phyloP scores from a whole-genome alignment of 2,888 invertebrate species.

The Oscheius sp. region DNA sequence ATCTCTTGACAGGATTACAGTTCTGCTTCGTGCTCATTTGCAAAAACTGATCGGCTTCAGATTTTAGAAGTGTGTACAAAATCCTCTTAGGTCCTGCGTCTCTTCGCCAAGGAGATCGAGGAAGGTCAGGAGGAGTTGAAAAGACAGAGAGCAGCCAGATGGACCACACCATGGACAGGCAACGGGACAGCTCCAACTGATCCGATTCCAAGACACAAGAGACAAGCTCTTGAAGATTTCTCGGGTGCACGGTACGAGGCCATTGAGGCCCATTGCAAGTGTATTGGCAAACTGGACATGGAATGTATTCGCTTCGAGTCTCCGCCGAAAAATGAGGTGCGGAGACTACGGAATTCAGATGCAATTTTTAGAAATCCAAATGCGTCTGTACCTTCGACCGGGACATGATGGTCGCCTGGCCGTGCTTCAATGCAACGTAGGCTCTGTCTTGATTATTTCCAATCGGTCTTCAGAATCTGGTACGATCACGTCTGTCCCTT shows the following conservation, averaged over 20 bases:
- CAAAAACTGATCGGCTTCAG: too few relatives aligned
- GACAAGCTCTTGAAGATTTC: slow-evolving; percentile 21
- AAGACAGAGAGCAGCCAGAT: slow-evolving; percentile 29
- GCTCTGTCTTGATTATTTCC: neutral
- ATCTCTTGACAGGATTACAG: too few relatives aligned
- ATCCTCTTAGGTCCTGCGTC: slow-evolving; percentile 42
- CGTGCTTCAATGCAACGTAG: slow-evolving; percentile 60
- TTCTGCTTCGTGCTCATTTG: too few relatives aligned
- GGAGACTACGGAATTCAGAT: too few relatives aligned
- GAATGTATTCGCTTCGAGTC: slow-evolving; percentile 64
- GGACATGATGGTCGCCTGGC: slow-evolving; percentile 59
- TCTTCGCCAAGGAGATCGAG: slow-evolving; percentile 59
- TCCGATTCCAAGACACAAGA: neutral
- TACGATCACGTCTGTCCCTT: slow-evolving; percentile 61
- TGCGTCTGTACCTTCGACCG: slow-evolving; percentile 62
- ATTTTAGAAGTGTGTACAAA: too few relatives aligned
- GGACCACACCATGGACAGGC: neutral
- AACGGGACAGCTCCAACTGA: neutral
- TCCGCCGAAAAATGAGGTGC: slow-evolving; percentile 55
- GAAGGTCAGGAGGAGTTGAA: slow-evolving; percentile 50
- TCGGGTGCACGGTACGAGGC: slow-evolving; percentile 47
- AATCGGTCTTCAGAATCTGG: slow-evolving; percentile 52
- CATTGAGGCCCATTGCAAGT: slow-evolving; percentile 65
- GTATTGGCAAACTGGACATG: slow-evolving; percentile 62
- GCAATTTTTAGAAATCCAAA: slow-evolving; percentile 46